Evolutionary conservation across 2,888 invertebrate genomes (phyloP).

Genomic region (Pinctada fucata): DNA sequence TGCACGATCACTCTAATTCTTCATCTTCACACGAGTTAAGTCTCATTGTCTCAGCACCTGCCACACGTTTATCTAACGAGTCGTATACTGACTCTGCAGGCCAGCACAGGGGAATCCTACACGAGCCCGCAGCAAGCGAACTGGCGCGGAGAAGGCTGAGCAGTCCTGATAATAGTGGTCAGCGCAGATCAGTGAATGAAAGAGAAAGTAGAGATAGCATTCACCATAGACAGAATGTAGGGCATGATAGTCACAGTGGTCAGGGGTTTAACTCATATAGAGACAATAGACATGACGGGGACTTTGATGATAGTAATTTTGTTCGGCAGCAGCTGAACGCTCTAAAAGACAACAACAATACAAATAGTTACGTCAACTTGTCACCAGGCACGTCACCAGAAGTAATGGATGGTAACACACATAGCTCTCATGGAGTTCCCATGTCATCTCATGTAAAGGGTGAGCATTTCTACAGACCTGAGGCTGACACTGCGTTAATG

Average conservation of each 20-base stretch:
- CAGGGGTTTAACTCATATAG: not conserved
- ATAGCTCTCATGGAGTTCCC: no score
- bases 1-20: not conserved
- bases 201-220: not conserved
- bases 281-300: not conserved
- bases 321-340: not conserved
- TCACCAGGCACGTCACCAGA: no score
- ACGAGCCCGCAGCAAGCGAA: slow-evolving; percentile 20
- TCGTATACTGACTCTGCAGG: not conserved
- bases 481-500: not conserved
- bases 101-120: slow-evolving; percentile 6
- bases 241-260: no score
- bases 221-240: not conserved
- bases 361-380: not conserved
- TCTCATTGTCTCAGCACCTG: not conserved
- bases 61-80: not conserved
- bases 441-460: not conserved
- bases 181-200: not conserved
- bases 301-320: not conserved
- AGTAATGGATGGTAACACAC: no score
- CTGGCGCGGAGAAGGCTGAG: slow-evolving; percentile 20
- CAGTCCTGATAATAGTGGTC: slow-evolving; percentile 14
- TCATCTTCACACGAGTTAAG: not conserved
- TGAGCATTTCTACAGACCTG: not conserved
- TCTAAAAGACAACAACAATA: not conserved